Evolutionary conservation across 2,113 vertebrate species (phyloP), one percentile per base, ranked within the genome.

Genomic region (Mustelus asterias): DNA sequence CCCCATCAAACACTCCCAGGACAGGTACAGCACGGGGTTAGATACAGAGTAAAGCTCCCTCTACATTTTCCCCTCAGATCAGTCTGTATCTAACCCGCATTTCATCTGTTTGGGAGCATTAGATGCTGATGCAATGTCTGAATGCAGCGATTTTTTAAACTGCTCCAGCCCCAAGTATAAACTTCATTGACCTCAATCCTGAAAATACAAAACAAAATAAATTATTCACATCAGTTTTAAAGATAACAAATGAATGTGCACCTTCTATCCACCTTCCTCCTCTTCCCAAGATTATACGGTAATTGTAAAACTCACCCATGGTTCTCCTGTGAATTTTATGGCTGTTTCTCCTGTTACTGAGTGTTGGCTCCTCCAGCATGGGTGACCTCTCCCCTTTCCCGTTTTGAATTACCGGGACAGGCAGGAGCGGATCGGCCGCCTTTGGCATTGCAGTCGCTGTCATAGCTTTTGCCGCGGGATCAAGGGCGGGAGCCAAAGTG

Each of bases 381-480:
- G 69, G 94, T 6, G 44, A 76, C 11, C 67, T 13, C 11, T 76
- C 67, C 69, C 69, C 69, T 54, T 72, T 70, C 13, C 94, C 94
- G 13, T 95, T 95, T 69, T 95, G 94, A 54, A 72, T 54, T 11
- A 72, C 67, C 10, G 69, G 11, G 0, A 24, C 24, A 0, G 94
- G 20, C 13, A 8, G 69, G 10, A 69, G 69, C 9, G 41, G 24
- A 7, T 44, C 67, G 14, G 93, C 24, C 18, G 13, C 41, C 41
- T 70, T 54, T 14, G 67, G 67, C 37, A 48, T 18, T 69, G 63
- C n/a, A 3, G 41, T 48, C 11, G 5, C 41, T 7, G 69, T 37
- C 96, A 96, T 95, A 96, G 7, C 96, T 96, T 96, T 97, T 97
- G 18, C 96, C 94, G 96, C 85, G 8, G 48, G 72, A 10, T 96